Evolutionary conservation across 2,113 vertebrate genomes (phyloP), one percentile per base, ranked within the genome.

Genomic region (Cheilinus undulatus): DNA sequence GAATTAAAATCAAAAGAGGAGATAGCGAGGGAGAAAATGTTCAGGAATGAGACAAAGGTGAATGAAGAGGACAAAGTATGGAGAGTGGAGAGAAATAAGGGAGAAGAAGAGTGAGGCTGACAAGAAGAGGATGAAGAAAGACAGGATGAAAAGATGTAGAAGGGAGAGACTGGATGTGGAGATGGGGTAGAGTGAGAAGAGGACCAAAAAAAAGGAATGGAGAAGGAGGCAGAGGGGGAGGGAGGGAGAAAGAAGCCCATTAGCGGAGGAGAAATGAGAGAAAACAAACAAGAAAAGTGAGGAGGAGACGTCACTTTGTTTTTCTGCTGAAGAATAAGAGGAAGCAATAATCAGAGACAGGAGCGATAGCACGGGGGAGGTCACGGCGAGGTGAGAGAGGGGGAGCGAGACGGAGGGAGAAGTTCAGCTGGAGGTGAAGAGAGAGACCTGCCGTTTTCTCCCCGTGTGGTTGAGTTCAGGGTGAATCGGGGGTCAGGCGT

Each of bases 311-410:
- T 83, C 82, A 68, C 63, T 69, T 62, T 82, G 80, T 85, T 87
- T 76, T 78, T 80, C 56, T 84, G 75, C 62, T 66, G 66, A 88
- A 90, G 85, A 87, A 88, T 86, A 54, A 79, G 77, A 91, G 85
- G 84, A 89, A 88, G 86, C 81, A 87, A 90, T 88, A 80, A 69
- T 89, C 46, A 36, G 53, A 88, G 89, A 86, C 76, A 40, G 83
- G 51, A 84, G 83, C 67, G 74, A 86, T 82, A 85, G 81, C 40
- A 8, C 34, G 36, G 75, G 67, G 78, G 78, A 83, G 88, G 88
- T 90, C 88, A 88, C 3, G 40, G 79, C 26, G 88, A 89, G 90
- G 89, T 88, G 84, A 88, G 84, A 74, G 84, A 76, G 87, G 69
- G 85, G 72, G 84, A 87, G 80, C 67, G 82, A 88, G 84, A 87